Evolutionary conservation across 1,140 invertebrate genomes (phyloP).

Genomic region (Mactra quadrangularis): DNA sequence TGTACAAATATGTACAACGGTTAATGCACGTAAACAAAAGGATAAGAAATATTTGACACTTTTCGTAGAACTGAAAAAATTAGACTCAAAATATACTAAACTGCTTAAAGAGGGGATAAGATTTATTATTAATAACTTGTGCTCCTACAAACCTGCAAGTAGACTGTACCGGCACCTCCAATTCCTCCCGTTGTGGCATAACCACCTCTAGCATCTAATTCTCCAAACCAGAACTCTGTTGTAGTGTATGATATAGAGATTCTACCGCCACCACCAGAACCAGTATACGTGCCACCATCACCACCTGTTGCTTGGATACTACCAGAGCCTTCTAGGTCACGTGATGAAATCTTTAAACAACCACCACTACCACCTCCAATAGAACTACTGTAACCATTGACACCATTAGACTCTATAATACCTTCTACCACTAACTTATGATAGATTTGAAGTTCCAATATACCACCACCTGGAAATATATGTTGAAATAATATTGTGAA

Average conservation of each 20-base stretch:
- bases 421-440: slow-evolving; percentile 71
- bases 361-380: slow-evolving; percentile 74
- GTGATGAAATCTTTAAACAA: slow-evolving; percentile 66
- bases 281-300: slow-evolving; percentile 30
- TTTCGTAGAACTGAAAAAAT: no score
- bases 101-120: no score
- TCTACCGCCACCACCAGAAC: slow-evolving; percentile 72
- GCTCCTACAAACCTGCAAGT: slow-evolving; percentile 69
- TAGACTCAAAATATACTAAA: no score
- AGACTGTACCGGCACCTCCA: slow-evolving; percentile 74
- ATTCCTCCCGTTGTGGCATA: slow-evolving; percentile 32
- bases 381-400: slow-evolving; percentile 42
- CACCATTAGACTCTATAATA: slow-evolving; percentile 69
- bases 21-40: no score
- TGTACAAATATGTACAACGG: no score
- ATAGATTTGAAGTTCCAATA: slow-evolving; percentile 62
- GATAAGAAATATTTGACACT: no score
- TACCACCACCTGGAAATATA: slow-evolving; percentile 68
- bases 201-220: slow-evolving; percentile 68
- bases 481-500: no score
- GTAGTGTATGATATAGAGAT: slow-evolving; percentile 70
- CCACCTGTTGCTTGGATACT: slow-evolving; percentile 70
- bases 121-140: no score
- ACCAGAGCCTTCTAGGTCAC: slow-evolving; percentile 72
- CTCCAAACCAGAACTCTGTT: slow-evolving; percentile 68